Evolutionary conservation across 2,888 invertebrate species (phyloP).

Genomic region (Drosophila phalerata): DNA sequence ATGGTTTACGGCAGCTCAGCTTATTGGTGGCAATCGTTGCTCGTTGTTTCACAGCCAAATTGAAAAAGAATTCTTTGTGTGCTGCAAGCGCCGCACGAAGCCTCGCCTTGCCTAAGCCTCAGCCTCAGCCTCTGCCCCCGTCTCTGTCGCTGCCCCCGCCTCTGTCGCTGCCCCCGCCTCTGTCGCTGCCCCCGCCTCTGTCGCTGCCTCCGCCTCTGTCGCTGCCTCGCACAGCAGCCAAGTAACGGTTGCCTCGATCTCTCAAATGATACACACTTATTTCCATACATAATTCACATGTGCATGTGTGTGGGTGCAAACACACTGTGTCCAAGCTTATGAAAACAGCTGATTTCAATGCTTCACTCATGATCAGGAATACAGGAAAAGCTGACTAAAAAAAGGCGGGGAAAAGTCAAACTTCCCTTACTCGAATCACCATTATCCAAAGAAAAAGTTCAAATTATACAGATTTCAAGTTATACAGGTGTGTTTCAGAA

Average conservation of each 20-base stretch:
- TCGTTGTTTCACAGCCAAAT: slow-evolving; percentile 83
- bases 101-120: slow-evolving; percentile 26
- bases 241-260: slow-evolving; percentile 46
- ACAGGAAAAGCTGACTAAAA: neutral
- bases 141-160: slow-evolving; percentile 10
- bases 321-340: slow-evolving; percentile 30
- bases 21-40: slow-evolving; percentile 57
- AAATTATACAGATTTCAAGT: too few relatives aligned
- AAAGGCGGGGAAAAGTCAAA: too few relatives aligned
- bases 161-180: too few relatives aligned
- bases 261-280: slow-evolving; percentile 11
- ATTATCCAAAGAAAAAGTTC: too few relatives aligned
- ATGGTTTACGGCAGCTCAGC: slow-evolving; percentile 3
- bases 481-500: too few relatives aligned
- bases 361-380: too few relatives aligned
- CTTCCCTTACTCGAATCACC: too few relatives aligned
- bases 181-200: slow-evolving; percentile 1
- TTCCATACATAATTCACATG: slow-evolving; percentile 21
- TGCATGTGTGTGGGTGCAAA: slow-evolving; percentile 18
- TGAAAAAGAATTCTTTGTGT: slow-evolving; percentile 77
- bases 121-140: slow-evolving; percentile 16
- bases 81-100: slow-evolving; percentile 68
- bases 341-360: slow-evolving; percentile 2
- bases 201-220: slow-evolving; percentile 1
- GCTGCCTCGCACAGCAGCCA: slow-evolving; percentile 22